A percentile compares a stretch with the other conserved stretches of the same genome.
Evolutionary conservation across 1,140 invertebrate species (phyloP).

Genomic region (Atta cephalotes): DNA sequence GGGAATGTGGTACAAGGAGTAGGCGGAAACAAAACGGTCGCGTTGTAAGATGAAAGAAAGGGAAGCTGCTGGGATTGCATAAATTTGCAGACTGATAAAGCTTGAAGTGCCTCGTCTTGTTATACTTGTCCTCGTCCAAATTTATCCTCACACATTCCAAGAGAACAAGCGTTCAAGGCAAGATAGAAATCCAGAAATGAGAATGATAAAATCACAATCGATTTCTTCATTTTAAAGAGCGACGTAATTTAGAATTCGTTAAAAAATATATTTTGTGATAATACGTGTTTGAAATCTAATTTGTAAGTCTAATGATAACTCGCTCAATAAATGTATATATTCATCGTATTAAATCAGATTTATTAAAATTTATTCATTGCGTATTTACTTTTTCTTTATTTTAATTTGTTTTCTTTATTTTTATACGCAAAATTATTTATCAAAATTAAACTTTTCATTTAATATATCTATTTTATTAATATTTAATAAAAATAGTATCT

Average conservation of each 20-base stretch:
- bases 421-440: background rate
- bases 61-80: conserved; percentile 39
- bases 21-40: conserved; percentile 37
- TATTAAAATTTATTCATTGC: background rate
- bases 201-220: conserved; percentile 28
- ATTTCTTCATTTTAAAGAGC: background rate
- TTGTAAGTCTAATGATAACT: background rate
- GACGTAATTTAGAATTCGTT: background rate
- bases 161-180: conserved; percentile 16
- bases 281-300: background rate
- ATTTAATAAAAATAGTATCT: background rate
- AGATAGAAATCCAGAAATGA: conserved; percentile 24
- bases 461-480: background rate
- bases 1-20: background rate
- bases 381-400: background rate
- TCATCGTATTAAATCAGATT: background rate
- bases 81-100: conserved; percentile 53
- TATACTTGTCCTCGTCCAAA: conserved; percentile 34
- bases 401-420: background rate
- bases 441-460: background rate
- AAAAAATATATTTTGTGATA: background rate
- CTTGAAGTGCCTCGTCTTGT: background rate
- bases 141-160: conserved; percentile 25
- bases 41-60: conserved; percentile 46
- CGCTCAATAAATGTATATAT: background rate